Base-by-base conservation (phyloP, 2,888 invertebrate species). In the Troides aeacus region DNA sequence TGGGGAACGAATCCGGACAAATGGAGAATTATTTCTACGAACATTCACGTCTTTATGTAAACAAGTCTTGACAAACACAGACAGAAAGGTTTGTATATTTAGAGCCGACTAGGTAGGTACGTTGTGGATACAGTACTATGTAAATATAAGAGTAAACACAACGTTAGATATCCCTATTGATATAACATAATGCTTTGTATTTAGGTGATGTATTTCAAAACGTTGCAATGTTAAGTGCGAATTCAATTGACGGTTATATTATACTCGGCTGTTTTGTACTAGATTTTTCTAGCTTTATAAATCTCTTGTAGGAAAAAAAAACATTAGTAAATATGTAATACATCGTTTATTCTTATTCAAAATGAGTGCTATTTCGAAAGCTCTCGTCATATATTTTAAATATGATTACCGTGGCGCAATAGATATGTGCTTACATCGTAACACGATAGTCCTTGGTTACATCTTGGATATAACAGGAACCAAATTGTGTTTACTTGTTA, bases 1-100 rank as follows among this genome's bases (percentile, higher is more conserved):
- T 86, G 85, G 86, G 87, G 85, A 89, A 88, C 86, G 83, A 86
- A 85, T 85, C 81, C 80, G 72, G 81, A 85, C 84, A 89, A 87
- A 88, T 86, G 81, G 82, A 84, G 83, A 87, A 88, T 87, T 84
- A 87, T 89, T 86, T 84, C 82, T 74, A 73, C 77, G 83, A 88
- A 86, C 76, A 78, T 79, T 78, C 74, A 77, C 77, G 79, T 79
- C 81, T 80, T 89, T 87, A 83, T 87, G 84, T 84, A 89, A 88
- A 89, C 86, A 89, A 71, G 74, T 72, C 74, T 79, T 82, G 78
- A 79, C 78, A 87, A 85, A 87, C 79, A 87, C 74, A 82, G 78
- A 77, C 74, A 75, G 77, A 79, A 75, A 79, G 79, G 79, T 84
- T 82, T 81, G 81, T 84, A 84, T 76, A 83, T 83, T 83, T 71